These are phyloP conservation scores for Rhabdomys dilectus DNA, from an alignment of 2,113 vertebrate species.

Conservation along the genomic window DNA sequence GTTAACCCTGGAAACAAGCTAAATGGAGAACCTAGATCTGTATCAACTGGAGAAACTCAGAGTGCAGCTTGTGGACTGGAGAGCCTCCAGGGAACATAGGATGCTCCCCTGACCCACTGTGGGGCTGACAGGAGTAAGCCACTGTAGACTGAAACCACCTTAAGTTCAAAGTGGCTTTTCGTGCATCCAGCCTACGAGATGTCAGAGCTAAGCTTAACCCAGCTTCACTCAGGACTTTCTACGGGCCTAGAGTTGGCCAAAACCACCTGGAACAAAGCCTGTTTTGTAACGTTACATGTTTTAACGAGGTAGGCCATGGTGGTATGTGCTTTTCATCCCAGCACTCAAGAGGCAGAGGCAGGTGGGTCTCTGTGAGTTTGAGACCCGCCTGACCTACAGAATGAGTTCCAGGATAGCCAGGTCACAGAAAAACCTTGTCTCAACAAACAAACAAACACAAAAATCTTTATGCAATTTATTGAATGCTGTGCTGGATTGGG, in stretches of 20 bases:
- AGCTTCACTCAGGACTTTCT: not conserved
- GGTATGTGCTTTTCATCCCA: no score
- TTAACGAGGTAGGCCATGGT: no score
- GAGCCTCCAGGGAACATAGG: not conserved
- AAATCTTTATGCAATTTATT: not conserved
- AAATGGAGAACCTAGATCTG: not conserved
- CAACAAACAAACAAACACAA: no score
- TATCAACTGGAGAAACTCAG: not conserved
- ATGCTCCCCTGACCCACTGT: not conserved
- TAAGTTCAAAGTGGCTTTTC: not conserved
- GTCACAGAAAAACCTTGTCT: no score
- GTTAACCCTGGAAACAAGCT: not conserved
- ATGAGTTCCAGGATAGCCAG: no score
- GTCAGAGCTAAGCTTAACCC: not conserved
- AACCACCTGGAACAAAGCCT: not conserved
- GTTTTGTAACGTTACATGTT: not conserved
- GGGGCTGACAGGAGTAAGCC: not conserved
- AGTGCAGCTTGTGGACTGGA: not conserved
- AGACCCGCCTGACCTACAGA: no score
- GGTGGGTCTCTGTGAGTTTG: no score
- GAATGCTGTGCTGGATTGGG: not conserved
- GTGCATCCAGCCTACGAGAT: no score
- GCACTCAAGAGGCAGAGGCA: no score
- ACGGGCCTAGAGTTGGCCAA: not conserved
- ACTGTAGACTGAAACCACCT: accelerated